Percentiles rank a stretch among this genome's conserved stretches.
Conservation (phyloP, 2,888 invertebrate species). For the Parochlus steinenii region DNA sequence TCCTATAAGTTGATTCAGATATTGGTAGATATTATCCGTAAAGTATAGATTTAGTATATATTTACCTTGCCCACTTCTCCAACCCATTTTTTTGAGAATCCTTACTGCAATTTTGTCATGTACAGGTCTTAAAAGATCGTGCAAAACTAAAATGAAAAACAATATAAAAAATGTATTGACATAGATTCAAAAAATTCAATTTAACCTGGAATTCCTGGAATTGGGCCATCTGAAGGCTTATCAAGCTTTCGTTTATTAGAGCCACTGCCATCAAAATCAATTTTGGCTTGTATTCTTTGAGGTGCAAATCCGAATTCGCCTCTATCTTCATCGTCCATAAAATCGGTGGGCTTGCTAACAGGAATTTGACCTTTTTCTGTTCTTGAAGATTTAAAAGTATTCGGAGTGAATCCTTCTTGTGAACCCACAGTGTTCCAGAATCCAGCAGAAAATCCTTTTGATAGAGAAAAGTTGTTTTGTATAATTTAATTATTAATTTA, state of each 20-base stretch:
- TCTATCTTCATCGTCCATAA: slow-evolving; percentile 96
- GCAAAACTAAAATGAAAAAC: too few relatives aligned
- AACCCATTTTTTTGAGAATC: slow-evolving; percentile 79
- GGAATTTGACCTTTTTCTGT: slow-evolving; percentile 39
- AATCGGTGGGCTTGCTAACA: slow-evolving; percentile 70
- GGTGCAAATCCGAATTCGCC: slow-evolving; percentile 93
- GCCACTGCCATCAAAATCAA: slow-evolving; percentile 44
- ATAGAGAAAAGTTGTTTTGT: slow-evolving; percentile 97
- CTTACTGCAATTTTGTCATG: slow-evolving; percentile 79
- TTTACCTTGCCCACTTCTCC: slow-evolving; percentile 72
- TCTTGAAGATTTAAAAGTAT: slow-evolving; percentile 79
- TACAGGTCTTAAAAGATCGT: slow-evolving; percentile 49
- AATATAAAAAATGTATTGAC: too few relatives aligned
- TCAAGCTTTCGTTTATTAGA: slow-evolving; percentile 28
- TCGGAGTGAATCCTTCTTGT: slow-evolving; percentile 87
- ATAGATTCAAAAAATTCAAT: too few relatives aligned
- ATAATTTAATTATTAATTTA: slow-evolving; percentile 76
- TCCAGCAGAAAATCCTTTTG: slow-evolving; percentile 94
- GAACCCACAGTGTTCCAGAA: slow-evolving; percentile 95
- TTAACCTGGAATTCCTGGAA: slow-evolving; percentile 47
- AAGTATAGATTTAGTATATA: too few relatives aligned
- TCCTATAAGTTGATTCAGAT: too few relatives aligned
- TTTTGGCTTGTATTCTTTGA: slow-evolving; percentile 59
- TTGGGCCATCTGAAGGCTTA: slow-evolving; percentile 20
- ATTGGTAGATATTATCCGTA: too few relatives aligned